A percentile compares a stretch with the other conserved stretches of the same genome.
Evolutionary conservation across 23 tunicate genomes (phyloP).

Genomic region (Clavelina lepadiformis): DNA sequence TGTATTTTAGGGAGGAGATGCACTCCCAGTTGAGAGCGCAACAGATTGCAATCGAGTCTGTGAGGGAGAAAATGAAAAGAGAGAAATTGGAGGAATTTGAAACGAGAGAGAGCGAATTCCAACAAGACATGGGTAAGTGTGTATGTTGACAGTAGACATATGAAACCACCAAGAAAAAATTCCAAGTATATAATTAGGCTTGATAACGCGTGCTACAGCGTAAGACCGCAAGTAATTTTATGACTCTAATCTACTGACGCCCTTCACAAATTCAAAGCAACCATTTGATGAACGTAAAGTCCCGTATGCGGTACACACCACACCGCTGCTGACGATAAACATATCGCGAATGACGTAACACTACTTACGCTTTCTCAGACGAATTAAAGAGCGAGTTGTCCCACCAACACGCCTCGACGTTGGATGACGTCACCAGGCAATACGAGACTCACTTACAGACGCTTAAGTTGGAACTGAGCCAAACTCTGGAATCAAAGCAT

Average conservation of each 20-base stretch:
- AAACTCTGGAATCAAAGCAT: constrained; percentile 6
- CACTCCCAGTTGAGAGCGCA: constrained; percentile 82
- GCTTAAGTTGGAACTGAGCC: constrained; percentile 50
- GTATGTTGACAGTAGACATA: background rate
- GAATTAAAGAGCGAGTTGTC: constrained; percentile 49
- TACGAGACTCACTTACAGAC: constrained; percentile 62
- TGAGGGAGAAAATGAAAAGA: constrained; percentile 52
- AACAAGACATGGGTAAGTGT: constrained; percentile 61
- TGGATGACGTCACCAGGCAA: constrained; percentile 71
- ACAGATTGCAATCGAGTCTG: constrained; percentile 52
- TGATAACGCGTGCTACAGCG: too few species aligned
- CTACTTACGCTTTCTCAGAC: constrained; percentile 29
- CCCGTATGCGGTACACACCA: too few species aligned
- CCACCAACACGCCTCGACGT: constrained; percentile 56
- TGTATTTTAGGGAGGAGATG: constrained; percentile 52
- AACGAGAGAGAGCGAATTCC: constrained; percentile 61
- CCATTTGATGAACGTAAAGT: too few species aligned
- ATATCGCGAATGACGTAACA: too few species aligned
- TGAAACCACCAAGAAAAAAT: too few species aligned
- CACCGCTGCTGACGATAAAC: too few species aligned
- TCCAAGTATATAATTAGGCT: too few species aligned
- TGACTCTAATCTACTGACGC: too few species aligned
- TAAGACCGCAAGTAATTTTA: too few species aligned
- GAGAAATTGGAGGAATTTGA: constrained; percentile 54
- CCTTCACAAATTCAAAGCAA: too few species aligned